Conservation (phyloP, 2,888 invertebrate species). For the Spilosoma lubricipeda region DNA sequence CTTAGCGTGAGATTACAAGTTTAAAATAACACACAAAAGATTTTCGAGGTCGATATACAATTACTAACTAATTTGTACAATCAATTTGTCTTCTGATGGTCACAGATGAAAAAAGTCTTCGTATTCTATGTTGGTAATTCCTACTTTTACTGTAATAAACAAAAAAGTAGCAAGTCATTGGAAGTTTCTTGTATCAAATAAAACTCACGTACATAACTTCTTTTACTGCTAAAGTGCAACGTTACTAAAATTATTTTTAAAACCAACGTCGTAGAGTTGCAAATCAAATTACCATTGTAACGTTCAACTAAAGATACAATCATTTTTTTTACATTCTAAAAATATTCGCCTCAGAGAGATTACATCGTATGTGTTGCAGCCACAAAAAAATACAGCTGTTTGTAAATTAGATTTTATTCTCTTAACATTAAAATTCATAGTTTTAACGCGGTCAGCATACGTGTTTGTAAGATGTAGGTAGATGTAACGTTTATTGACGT, state of each 20-base stretch:
- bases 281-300: constrained; percentile 20
- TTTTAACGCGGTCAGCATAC: constrained; percentile 5
- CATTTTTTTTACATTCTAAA: constrained; percentile 40
- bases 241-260: constrained; percentile 28
- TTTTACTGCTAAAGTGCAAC: not conserved
- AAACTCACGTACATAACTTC: not conserved
- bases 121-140: not conserved
- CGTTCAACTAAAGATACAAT: constrained; percentile 26
- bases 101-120: not conserved
- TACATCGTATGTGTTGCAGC: constrained; percentile 10
- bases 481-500: constrained; percentile 44
- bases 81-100: constrained; percentile 4
- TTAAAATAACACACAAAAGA: not conserved
- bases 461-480: not conserved
- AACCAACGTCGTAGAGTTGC: constrained; percentile 17
- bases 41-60: not conserved
- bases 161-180: not conserved
- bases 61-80: not conserved
- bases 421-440: constrained; percentile 15
- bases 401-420: constrained; percentile 29
- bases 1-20: not conserved
- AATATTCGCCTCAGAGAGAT: constrained; percentile 30
- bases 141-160: not conserved
- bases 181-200: not conserved
- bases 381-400: not conserved